Conservation (phyloP, 2,888 invertebrate genomes). For the Nephrocerus scutellatus region DNA sequence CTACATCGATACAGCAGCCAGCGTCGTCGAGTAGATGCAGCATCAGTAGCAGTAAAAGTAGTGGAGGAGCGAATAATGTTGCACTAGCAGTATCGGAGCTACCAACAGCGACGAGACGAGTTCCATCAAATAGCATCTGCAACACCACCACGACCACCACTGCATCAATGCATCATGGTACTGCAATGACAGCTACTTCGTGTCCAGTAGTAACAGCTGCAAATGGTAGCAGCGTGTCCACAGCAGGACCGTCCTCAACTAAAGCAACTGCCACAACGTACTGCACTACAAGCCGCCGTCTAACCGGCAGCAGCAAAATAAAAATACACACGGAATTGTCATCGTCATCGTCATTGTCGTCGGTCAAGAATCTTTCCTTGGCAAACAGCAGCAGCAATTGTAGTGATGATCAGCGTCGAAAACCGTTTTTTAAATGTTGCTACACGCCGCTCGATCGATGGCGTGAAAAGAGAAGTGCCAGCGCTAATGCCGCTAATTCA, state of each 20-base stretch:
- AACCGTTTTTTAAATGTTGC: slow-evolving; percentile 45
- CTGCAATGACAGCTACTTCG: slow-evolving; percentile 5
- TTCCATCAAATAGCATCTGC: slow-evolving; percentile 38
- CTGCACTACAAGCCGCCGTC: slow-evolving; percentile 25
- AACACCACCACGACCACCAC: slow-evolving; percentile 23
- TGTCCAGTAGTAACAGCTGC: not conserved
- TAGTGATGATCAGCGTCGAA: slow-evolving; percentile 29
- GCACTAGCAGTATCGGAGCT: too few species aligned
- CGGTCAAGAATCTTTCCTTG: slow-evolving; percentile 23
- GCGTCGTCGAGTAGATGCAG: slow-evolving; percentile 24
- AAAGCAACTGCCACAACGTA: slow-evolving; percentile 19
- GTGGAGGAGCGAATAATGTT: too few species aligned
- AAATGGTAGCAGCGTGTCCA: slow-evolving; percentile 6
- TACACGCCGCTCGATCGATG: slow-evolving; percentile 46
- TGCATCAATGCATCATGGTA: slow-evolving; percentile 11
- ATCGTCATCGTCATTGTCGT: slow-evolving; percentile 25
- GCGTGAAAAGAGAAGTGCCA: slow-evolving; percentile 35
- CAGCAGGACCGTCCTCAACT: slow-evolving; percentile 18
- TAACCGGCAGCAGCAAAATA: slow-evolving; percentile 43
- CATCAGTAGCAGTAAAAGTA: slow-evolving; percentile 14
- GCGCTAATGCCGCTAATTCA: slow-evolving; percentile 13
- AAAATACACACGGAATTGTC: slow-evolving; percentile 41
- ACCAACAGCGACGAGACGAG: slow-evolving; percentile 35
- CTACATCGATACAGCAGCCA: slow-evolving; percentile 28
- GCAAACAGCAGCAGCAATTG: slow-evolving; percentile 27